Base-by-base conservation (phyloP, 2,797 vertebrate genomes). In the Centroberyx gerrardi region DNA sequence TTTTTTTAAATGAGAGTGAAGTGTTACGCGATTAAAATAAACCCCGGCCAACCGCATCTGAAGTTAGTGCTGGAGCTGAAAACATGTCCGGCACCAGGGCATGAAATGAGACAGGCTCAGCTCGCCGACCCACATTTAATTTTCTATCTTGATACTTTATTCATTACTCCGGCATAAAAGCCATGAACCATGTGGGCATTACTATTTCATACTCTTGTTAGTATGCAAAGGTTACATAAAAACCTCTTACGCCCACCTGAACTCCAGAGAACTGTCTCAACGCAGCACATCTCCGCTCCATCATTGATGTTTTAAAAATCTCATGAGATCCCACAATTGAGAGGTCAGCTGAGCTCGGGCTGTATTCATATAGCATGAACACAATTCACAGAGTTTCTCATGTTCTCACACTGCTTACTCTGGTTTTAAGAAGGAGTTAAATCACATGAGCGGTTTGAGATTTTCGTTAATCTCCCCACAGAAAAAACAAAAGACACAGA, bases 381-480 rank as follows among this genome's bases (percentile, higher is more conserved):
- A 58, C 56, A 58, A 59, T 52, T 80, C 63, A 58, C 9, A 59
- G 33, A 33, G 14, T 59, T 48, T 46, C 31, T 38, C 42, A 46
- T 12, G 27, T 56, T 75, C 55, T 28, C 54, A 33, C 29, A 67
- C 58, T 56, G 68, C 62, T 62, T 68, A 29, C 17, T 42, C 17
- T 14, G 55, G 38, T 70, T 80, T 74, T 40, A 2, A 14, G 63
- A 80, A 88, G 56, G 28, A 76, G 54, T 67, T 18, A 51, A 75
- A 83, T 74, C 59, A 74, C 18, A 38, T n/a, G 12, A 17, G 62
- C 54, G 17, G 62, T 79, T 82, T 29, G 73, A 5, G 18, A 28
- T 81, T 87, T 78, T 67, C 49, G 88, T 91, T 87, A 87, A 86
- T 90, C 59, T 67, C 68, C 83, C 69, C 79, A n/a, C 40, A 74